Percentiles rank a stretch among this genome's conserved stretches.
Conservation (phyloP, 2,797 vertebrate species). For the Hemibagrus guttatus region DNA sequence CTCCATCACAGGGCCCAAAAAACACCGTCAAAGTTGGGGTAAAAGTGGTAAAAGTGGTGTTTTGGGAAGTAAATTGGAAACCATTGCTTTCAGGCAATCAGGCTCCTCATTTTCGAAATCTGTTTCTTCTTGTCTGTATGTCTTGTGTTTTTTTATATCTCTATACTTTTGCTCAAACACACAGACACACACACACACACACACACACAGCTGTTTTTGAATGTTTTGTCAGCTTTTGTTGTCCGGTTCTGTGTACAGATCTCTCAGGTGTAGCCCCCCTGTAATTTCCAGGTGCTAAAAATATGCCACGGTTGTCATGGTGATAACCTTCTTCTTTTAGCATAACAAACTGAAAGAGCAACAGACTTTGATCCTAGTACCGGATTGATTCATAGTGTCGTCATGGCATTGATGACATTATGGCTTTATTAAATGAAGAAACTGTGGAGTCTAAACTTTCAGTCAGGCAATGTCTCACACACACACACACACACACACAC, state of each 20-base stretch:
- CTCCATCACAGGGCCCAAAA: not conserved
- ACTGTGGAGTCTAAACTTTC: not conserved
- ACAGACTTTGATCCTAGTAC: not conserved
- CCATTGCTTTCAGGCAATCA: not conserved
- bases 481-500: not conserved
- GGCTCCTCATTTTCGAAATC: not conserved
- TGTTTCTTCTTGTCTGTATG: not conserved
- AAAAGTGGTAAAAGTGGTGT: not conserved
- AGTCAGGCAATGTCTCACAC: not conserved
- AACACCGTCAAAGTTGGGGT: not conserved
- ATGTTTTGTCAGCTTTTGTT: slow-evolving; percentile 10
- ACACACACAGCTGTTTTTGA: not conserved
- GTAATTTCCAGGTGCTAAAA: slow-evolving; percentile 66
- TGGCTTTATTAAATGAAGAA: not conserved
- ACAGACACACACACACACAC: not conserved
- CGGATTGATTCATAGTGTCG: not conserved
- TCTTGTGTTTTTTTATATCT: not conserved
- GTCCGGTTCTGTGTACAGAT: slow-evolving; percentile 3
- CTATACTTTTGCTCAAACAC: not conserved
- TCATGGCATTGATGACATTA: not conserved
- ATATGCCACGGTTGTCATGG: slow-evolving; percentile 63
- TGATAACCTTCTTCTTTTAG: slow-evolving; percentile 61
- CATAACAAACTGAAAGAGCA: slow-evolving; percentile 23
- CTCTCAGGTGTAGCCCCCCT: slow-evolving; percentile 51
- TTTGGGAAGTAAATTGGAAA: not conserved